A percentile compares a stretch with the other conserved stretches of the same genome.
Conservation (phyloP, 2,888 invertebrate species). For the Lymantria monacha region DNA sequence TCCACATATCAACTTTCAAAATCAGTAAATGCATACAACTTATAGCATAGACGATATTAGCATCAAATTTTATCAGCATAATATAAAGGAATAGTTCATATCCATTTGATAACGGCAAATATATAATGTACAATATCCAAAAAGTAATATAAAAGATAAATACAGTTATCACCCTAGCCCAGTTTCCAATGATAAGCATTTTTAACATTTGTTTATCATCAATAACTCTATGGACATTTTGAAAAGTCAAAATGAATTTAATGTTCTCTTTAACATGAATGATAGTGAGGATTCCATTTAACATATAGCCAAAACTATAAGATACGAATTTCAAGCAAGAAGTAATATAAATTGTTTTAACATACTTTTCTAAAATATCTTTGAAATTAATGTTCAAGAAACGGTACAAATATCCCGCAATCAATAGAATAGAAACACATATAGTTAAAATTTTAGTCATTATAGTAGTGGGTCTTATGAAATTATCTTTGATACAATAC, state of each 20-base stretch:
- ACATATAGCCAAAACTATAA: conserved; percentile 2
- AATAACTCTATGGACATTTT: conserved; percentile 13
- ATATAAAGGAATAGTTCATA: not conserved
- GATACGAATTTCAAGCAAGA: conserved; percentile 4
- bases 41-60: too few species aligned
- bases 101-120: not conserved
- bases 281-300: conserved; percentile 4
- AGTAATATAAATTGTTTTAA: not conserved
- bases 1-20: conserved; percentile 8
- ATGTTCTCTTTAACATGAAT: conserved; percentile 5
- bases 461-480: conserved; percentile 15
- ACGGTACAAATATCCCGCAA: not conserved
- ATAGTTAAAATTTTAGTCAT: conserved; percentile 7
- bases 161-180: not conserved
- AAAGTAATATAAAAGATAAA: not conserved
- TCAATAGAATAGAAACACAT: not conserved
- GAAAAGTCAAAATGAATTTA: conserved; percentile 13
- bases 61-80: conserved; percentile 6
- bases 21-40: conserved; percentile 6
- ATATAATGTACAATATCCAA: not conserved
- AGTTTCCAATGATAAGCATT: not conserved
- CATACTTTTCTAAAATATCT: not conserved
- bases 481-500: conserved; percentile 20
- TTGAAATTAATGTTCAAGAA: not conserved
- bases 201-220: not conserved